These are phyloP conservation scores for Germaria angustata DNA, from an alignment of 2,888 invertebrate genomes.

Conservation along the genomic window DNA sequence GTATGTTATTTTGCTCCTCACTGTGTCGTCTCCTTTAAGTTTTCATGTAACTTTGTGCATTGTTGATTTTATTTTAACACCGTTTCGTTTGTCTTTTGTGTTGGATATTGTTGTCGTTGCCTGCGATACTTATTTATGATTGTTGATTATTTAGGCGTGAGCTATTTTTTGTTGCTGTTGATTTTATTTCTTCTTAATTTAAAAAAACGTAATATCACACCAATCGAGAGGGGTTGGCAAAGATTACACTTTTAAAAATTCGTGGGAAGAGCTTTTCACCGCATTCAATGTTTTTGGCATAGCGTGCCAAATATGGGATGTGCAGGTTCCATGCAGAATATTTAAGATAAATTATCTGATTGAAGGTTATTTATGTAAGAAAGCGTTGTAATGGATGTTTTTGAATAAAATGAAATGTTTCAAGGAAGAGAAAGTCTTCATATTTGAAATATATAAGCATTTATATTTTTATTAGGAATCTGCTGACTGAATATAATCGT, in stretches of 20 bases:
- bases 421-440: too few relatives aligned
- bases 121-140: constrained; percentile 65
- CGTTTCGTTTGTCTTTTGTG: not conserved
- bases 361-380: not conserved
- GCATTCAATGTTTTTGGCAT: not conserved
- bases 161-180: constrained; percentile 55
- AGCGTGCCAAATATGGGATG: constrained; percentile 2
- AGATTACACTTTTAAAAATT: constrained; percentile 55
- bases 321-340: not conserved
- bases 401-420: not conserved
- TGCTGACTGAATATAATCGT: too few relatives aligned
- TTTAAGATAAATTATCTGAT: constrained; percentile 7
- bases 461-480: too few relatives aligned
- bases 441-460: too few relatives aligned
- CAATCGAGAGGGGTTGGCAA: constrained; percentile 21
- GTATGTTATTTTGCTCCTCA: constrained; percentile 55
- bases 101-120: constrained; percentile 3
- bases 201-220: constrained; percentile 54
- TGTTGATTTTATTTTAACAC: constrained; percentile 60
- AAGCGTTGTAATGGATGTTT: not conserved
- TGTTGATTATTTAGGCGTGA: constrained; percentile 68
- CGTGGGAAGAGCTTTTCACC: constrained; percentile 14
- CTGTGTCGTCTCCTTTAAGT: constrained; percentile 41
- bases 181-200: constrained; percentile 57
- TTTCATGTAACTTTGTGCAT: constrained; percentile 19